Conservation (phyloP, 2,888 invertebrate species). For the Sisyra nigra region DNA sequence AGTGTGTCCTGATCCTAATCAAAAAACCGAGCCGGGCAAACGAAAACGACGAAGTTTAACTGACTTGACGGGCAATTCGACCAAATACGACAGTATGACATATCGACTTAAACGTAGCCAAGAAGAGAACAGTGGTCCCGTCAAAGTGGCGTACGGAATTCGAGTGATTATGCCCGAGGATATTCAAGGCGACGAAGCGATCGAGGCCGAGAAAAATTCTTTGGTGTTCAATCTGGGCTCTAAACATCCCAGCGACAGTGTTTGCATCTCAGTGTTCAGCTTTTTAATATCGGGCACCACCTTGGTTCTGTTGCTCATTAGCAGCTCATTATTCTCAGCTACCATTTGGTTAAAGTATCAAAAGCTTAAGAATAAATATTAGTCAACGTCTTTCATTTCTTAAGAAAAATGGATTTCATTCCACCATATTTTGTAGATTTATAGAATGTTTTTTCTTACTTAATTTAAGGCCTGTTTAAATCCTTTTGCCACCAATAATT, state of each 20-base stretch:
- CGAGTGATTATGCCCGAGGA: constrained; percentile 56
- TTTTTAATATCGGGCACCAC: constrained; percentile 44
- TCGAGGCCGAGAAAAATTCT: constrained; percentile 10
- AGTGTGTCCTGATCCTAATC: constrained; percentile 47
- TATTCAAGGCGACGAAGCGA: constrained; percentile 24
- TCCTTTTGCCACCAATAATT: too few species aligned
- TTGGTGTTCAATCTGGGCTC: constrained; percentile 6
- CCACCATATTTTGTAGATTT: too few species aligned
- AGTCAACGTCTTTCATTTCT: too few species aligned
- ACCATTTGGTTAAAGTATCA: constrained; percentile 27
- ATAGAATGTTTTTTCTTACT: too few species aligned
- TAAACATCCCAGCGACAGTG: constrained; percentile 21
- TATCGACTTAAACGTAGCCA: constrained; percentile 23
- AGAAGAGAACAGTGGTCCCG: constrained; percentile 22
- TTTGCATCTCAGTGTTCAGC: constrained; percentile 46
- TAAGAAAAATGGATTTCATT: too few species aligned
- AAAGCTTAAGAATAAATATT: constrained; percentile 4
- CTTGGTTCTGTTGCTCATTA: constrained; percentile 39
- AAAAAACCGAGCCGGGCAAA: constrained; percentile 36
- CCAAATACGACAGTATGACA: background rate
- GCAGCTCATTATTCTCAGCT: constrained; percentile 35
- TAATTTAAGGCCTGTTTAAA: too few species aligned
- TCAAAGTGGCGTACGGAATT: constrained; percentile 46
- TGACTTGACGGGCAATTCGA: too few species aligned
- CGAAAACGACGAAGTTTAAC: constrained; percentile 23